phyloP scores from a whole-genome alignment of 2,888 invertebrate species.

The Bembecia ichneumoniformis region DNA sequence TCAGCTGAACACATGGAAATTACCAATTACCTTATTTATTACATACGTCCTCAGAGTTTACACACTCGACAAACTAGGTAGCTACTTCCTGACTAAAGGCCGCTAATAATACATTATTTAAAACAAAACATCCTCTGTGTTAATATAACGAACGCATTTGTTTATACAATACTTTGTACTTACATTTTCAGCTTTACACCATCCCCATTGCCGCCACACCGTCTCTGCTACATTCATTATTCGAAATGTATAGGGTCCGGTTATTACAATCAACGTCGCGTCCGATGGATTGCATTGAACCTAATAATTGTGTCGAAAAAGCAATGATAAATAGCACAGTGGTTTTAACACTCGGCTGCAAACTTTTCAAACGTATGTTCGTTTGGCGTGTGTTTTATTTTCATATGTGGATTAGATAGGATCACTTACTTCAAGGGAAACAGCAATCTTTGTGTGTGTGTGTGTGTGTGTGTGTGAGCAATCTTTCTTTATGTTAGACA shows the following conservation, averaged over 20 bases:
- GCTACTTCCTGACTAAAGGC: background rate
- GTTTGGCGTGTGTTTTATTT: too few relatives aligned
- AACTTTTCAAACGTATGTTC: too few relatives aligned
- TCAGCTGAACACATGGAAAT: conserved; percentile 52
- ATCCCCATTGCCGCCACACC: conserved; percentile 86
- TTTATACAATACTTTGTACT: conserved; percentile 14
- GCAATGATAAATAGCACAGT: too few relatives aligned
- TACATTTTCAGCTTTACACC: conserved; percentile 82
- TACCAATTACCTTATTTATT: background rate
- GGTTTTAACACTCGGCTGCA: too few relatives aligned
- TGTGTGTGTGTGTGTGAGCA: too few relatives aligned
- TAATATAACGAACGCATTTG: background rate
- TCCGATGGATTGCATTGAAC: conserved; percentile 85
- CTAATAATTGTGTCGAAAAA: conserved; percentile 37
- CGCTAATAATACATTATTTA: background rate
- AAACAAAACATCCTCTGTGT: background rate
- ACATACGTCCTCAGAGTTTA: background rate
- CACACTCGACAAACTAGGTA: too few relatives aligned
- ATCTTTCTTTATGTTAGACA: background rate
- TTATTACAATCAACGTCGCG: conserved; percentile 79
- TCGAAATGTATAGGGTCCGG: conserved; percentile 77
- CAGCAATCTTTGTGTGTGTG: too few relatives aligned
- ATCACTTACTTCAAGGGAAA: too few relatives aligned
- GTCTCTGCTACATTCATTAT: conserved; percentile 84
- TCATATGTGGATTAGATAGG: too few relatives aligned